Conservation (phyloP, 2,113 vertebrate species). For the Phalacrocorax pelagicus region DNA sequence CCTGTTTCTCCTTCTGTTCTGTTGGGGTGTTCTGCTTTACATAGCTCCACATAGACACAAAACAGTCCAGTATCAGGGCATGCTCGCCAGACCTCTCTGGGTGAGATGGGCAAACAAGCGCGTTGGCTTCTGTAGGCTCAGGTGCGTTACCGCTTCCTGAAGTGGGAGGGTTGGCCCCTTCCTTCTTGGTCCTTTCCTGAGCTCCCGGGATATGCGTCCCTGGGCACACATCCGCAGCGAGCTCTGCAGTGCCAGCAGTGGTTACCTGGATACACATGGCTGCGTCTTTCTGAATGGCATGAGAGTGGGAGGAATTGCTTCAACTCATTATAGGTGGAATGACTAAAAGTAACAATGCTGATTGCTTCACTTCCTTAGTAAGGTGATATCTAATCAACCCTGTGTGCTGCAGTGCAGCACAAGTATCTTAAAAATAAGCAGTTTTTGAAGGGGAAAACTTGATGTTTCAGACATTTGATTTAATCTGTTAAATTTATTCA, state of each 20-base stretch:
- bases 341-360: neutral
- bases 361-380: neutral
- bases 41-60: neutral
- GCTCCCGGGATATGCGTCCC: neutral
- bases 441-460: neutral
- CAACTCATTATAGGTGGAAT: neutral
- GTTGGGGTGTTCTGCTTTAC: neutral
- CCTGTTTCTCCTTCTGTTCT: neutral
- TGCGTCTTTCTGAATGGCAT: neutral
- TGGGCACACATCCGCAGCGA: neutral
- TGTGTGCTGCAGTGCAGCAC: neutral
- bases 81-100: neutral
- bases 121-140: neutral
- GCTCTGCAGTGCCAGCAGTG: neutral
- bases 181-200: neutral
- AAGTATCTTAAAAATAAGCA: neutral
- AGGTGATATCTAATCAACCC: neutral
- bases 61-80: neutral
- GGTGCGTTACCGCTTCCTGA: neutral
- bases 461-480: neutral
- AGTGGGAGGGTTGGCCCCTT: neutral
- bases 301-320: conserved; percentile 26
- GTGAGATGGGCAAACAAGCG: too few relatives aligned
- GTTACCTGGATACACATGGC: conserved; percentile 35
- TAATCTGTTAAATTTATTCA: neutral